A percentile compares a stretch with the other conserved stretches of the same genome.
These are phyloP conservation scores for Rhamnusium bicolor DNA, from an alignment of 2,888 invertebrate species.

Conservation along the genomic window DNA sequence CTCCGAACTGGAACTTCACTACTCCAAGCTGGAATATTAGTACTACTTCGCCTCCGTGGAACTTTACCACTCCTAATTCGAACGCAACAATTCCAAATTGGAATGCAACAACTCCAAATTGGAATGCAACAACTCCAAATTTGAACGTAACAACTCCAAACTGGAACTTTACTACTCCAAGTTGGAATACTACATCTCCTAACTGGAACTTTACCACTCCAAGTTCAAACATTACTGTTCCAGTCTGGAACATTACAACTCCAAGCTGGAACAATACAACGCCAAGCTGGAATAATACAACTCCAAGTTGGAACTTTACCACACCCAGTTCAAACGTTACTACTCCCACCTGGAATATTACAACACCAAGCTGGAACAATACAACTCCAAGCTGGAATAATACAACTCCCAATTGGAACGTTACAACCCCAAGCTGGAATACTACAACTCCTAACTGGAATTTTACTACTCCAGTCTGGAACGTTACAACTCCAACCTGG, in stretches of 20 bases:
- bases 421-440: constrained; percentile 7
- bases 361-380: no score
- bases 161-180: not conserved
- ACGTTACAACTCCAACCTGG: not conserved
- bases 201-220: not conserved
- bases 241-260: constrained; percentile 1
- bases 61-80: not conserved
- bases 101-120: constrained; percentile 18
- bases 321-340: not conserved
- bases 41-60: no score
- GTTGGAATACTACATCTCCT: no score
- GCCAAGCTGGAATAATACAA: not conserved
- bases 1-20: not conserved
- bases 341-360: not conserved
- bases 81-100: not conserved
- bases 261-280: constrained; percentile 1
- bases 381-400: no score
- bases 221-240: not conserved
- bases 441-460: not conserved
- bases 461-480: not conserved
- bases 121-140: not conserved
- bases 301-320: not conserved
- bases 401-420: no score
- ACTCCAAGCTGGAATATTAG: not conserved
- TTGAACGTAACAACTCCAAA: not conserved